Conservation (phyloP, 2,113 vertebrate genomes). For the Rhea americana region DNA sequence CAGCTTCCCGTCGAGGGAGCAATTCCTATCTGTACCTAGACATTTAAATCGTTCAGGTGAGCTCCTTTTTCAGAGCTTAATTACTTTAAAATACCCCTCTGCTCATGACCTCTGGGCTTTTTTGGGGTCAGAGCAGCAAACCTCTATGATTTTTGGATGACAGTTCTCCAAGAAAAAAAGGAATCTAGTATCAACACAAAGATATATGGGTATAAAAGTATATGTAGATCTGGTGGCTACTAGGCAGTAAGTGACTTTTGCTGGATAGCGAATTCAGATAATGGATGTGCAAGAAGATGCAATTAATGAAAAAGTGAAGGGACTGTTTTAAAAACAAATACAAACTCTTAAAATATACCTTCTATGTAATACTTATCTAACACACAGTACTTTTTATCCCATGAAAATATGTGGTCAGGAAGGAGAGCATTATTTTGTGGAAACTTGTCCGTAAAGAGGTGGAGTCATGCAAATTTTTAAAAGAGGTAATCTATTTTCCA, state of each 20-base stretch:
- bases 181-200: neutral
- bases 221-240: neutral
- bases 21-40: neutral
- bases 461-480: neutral
- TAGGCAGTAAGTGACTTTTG: neutral
- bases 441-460: neutral
- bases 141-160: neutral
- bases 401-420: neutral
- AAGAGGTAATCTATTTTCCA: neutral
- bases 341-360: neutral
- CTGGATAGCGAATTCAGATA: neutral
- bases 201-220: accelerated
- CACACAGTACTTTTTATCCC: neutral
- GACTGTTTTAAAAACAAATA: neutral
- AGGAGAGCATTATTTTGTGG: neutral
- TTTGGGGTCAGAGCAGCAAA: accelerated
- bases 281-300: neutral
- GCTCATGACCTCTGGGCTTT: too few relatives aligned
- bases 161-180: neutral
- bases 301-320: neutral
- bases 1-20: neutral
- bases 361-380: neutral
- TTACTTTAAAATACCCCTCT: neutral
- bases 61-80: accelerated
- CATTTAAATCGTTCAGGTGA: neutral